Evolutionary conservation across 2,888 invertebrate genomes (phyloP).

Genomic region (Nomada fabriciana): DNA sequence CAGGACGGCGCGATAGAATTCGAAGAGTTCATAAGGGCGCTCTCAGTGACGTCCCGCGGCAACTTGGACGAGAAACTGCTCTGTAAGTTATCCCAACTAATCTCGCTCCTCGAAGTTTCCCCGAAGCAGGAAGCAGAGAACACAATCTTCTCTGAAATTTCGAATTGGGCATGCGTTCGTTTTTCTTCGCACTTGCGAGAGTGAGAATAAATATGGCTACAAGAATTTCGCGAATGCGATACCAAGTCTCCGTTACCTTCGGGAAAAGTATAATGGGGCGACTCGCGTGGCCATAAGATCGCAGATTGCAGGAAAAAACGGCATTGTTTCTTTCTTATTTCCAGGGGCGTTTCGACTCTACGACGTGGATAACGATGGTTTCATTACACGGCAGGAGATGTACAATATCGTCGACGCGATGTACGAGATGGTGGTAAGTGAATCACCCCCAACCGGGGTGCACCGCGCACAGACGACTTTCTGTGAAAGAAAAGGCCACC

Average conservation of each 20-base stretch:
- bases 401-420: constrained; percentile 98
- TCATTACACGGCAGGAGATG: constrained; percentile 98
- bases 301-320: too few relatives aligned
- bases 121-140: not conserved
- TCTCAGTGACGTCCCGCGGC: constrained; percentile 99
- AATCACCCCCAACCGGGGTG: not conserved
- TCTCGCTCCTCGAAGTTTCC: not conserved
- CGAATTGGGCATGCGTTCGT: too few relatives aligned
- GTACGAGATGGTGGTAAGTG: constrained; percentile 98
- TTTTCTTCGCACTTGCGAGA: too few relatives aligned
- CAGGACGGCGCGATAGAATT: constrained; percentile 99
- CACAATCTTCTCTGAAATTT: too few relatives aligned
- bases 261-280: too few relatives aligned
- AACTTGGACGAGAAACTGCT: constrained; percentile 99
- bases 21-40: constrained; percentile 98
- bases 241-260: too few relatives aligned
- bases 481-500: too few relatives aligned
- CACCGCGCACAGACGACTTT: too few relatives aligned
- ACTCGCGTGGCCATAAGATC: too few relatives aligned
- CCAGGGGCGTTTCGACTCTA: constrained; percentile 98
- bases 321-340: constrained; percentile 68
- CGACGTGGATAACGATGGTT: constrained; percentile 98
- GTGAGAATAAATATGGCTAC: too few relatives aligned
- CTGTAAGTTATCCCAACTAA: constrained; percentile 90
- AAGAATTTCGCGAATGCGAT: too few relatives aligned